A percentile compares a stretch with the other conserved stretches of the same genome.
phyloP scores from a whole-genome alignment of 2,888 invertebrate genomes.

The Pyrrhia umbra region DNA sequence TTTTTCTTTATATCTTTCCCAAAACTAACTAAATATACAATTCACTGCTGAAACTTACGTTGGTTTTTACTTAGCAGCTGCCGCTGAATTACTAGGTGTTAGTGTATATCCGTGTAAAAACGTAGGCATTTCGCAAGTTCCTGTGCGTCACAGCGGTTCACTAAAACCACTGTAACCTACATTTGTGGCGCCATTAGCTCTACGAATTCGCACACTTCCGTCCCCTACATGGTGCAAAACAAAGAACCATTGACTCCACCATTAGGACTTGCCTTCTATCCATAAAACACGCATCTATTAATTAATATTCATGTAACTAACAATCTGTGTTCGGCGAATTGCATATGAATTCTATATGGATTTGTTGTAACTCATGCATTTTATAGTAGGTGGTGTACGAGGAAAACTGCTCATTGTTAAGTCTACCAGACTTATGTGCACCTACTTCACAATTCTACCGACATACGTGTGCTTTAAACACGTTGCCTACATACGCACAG shows the following conservation, averaged over 20 bases:
- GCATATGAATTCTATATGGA: conserved; percentile 81
- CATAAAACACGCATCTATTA: conserved; percentile 67
- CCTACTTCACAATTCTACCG: conserved; percentile 53
- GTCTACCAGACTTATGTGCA: conserved; percentile 50
- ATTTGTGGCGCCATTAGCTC: conserved; percentile 51
- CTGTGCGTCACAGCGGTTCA: conserved; percentile 39
- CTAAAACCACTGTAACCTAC: conserved; percentile 63
- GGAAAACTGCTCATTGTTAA: conserved; percentile 79
- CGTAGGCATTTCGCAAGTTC: conserved; percentile 15
- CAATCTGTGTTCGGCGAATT: conserved; percentile 79
- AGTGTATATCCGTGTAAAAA: conserved; percentile 21
- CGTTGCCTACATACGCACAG: conserved; percentile 54
- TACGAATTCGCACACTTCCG: conserved; percentile 69
- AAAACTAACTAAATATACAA: conserved; percentile 19
- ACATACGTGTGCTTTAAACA: conserved; percentile 51
- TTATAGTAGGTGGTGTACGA: conserved; percentile 71
- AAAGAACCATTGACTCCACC: conserved; percentile 73
- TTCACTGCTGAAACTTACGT: neutral
- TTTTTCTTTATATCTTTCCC: conserved; percentile 17
- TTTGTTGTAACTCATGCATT: conserved; percentile 80
- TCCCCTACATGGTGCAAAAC: conserved; percentile 70
- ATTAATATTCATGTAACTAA: conserved; percentile 82
- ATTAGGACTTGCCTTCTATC: conserved; percentile 70
- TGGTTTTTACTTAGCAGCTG: conserved; percentile 1
- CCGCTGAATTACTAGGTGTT: conserved; percentile 1